A percentile compares a stretch with the other conserved stretches of the same genome.
Conservation (phyloP, 2,113 vertebrate species). For the Engystomops pustulosus region DNA sequence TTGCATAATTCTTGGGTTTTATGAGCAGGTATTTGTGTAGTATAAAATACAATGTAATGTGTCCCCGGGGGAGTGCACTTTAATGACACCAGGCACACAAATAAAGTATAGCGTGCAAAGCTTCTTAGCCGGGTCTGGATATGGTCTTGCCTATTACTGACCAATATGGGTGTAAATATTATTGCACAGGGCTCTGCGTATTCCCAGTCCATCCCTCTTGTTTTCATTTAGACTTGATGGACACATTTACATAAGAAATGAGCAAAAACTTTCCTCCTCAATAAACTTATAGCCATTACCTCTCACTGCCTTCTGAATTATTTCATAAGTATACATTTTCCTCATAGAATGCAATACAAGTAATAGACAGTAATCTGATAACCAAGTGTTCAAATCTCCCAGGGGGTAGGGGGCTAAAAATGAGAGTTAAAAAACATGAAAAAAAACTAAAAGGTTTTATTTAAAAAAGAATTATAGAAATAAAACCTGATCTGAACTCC, state of each 20-base stretch:
- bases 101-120: background rate
- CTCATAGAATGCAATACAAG: too few species aligned
- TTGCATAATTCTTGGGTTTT: conserved; percentile 49
- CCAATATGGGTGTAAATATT: background rate
- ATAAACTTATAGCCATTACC: too few species aligned
- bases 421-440: too few species aligned
- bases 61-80: background rate
- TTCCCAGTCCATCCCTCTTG: background rate
- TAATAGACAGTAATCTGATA: too few species aligned
- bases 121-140: background rate
- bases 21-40: conserved; percentile 47
- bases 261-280: background rate
- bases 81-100: conserved; percentile 14
- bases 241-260: background rate
- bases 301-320: too few species aligned
- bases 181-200: background rate
- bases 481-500: too few species aligned
- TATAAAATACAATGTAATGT: conserved; percentile 24
- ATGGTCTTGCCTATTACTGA: background rate
- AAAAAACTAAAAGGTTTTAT: too few species aligned
- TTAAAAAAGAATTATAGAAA: too few species aligned
- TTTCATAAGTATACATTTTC: too few species aligned
- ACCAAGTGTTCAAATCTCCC: too few species aligned
- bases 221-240: background rate
- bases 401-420: too few species aligned